Base-by-base conservation (phyloP, 1,140 invertebrate species). In the Atopsyche davidsoni region DNA sequence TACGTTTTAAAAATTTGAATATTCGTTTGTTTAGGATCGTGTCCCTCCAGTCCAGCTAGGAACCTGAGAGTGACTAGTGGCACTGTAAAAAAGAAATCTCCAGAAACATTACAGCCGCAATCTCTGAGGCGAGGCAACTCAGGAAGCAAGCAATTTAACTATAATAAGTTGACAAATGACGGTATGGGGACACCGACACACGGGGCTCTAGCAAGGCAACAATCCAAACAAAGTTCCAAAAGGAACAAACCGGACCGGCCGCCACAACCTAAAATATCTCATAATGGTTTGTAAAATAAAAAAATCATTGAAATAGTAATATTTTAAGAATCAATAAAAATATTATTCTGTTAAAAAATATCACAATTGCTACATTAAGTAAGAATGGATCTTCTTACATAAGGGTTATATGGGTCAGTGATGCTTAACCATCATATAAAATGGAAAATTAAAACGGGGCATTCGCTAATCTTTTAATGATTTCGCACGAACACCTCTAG, bases 101-200 rank as follows among this genome's bases (percentile, higher is more conserved):
- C 51, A 62, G 78, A 67, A 57, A 64, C 73, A 50, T 64, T 69
- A 34, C 61, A 75, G 63, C 58, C 64, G 34, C 55, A 72, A 57
- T 59, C 67, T 55, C 63, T 75, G 62, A 66, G 79, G 64, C 58
- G 70, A 46, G 64, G 78, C 66, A 75, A 74, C 42, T 67, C 61
- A 18, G 67, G 73, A 16, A 77, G 69, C 59, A 81, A 81, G 57
- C 86, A 89, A 59, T 89, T 87, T 59, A 80, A 83, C 59, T 89
- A 89, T 60, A 82, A 79, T 36, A 86, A 87, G 55, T 66, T 89
- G 2, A 77, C 80, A 22, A 87, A 88, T 57, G 84, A 87, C 44
- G 61, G 67, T 2, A 62, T 62, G 45, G 60, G 62, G 47, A 67
- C 64, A 59, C 69, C 71, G 0, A 48, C 34, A 2, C 48, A 48